Evolutionary conservation across 2,113 vertebrate genomes (phyloP), one percentile per base, ranked within the genome.

Genomic region (Zosterops hypoxanthus): DNA sequence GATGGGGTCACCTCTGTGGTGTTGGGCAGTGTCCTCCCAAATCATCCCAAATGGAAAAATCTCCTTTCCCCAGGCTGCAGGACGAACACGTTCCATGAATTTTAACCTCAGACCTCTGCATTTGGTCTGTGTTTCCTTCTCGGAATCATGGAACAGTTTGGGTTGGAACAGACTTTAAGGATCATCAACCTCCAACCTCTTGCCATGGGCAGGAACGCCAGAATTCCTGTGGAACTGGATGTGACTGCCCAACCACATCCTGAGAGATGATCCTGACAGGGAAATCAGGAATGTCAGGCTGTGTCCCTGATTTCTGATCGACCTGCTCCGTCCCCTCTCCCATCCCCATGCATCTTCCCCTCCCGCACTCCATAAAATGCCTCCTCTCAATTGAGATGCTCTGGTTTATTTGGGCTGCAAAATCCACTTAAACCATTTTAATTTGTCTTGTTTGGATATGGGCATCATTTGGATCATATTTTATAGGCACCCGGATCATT

Each of bases 361-460:
- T 88, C 63, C 80, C 5, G 12, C 91, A 96, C 92, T 96, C 93
- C 95, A 96, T 97, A 96, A 96, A 93, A 85, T 0, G 9, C 56
- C 42, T 86, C 79, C 61, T 90, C 82, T 92, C 84, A 39, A 64
- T 88, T 88, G 94, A 95, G 95, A 87, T 60, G 83, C 60, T 92
- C 82, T 79, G 82, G 87, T 96, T 96, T 94, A 96, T 96, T 95
- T 90, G 93, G 95, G 87, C 83, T 80, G 90, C 24, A 56, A 85
- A 93, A 95, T 92, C 93, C 88, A 94, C 94, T 96, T 94, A 93
- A 96, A 91, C 90, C 83, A 92, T 95, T 97, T 94, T 91, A 94
- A 96, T 97, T 97, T 95, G 93, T 96, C 96, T 96, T 97, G 95
- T 97, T 97, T 97, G 86, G 95, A 94, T 86, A 91, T 93, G 81